Evolutionary conservation across 2,113 vertebrate species (phyloP), one percentile per base, ranked within the genome.

Genomic region (Terrapene triunguis): DNA sequence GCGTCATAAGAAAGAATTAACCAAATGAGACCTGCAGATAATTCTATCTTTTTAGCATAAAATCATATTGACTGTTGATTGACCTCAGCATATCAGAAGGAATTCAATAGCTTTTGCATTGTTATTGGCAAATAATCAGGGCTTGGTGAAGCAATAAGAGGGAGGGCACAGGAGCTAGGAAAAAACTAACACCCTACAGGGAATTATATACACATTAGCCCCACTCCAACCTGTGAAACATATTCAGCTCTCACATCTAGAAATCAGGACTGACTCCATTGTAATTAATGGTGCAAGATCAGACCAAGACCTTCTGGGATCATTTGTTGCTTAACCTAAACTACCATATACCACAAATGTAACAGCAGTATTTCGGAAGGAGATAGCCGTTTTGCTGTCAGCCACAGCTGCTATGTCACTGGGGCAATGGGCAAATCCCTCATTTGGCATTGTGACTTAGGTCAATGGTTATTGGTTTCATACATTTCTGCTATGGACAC

Each of bases 311-410:
- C 51, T 53, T 25, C 29, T 16, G 80, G 17, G n/a, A 62, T 8
- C 42, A 13, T 6, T 0, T 48, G 35, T 53, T 57, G 19, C 12
- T 93, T 89, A 69, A 84, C 50, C 48, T 17, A 91, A 42, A 54
- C 3, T 1, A 35, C 2, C 6, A 54, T 10, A 1, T 12, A 47
- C 8, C 27, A 1, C 1, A 89, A 92, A 6, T 0, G 0, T 51
- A 19, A 65, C 51, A 50, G 14, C 0, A 2, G 0, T 12, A 5
- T 62, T 86, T 84, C 86, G 32, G 42, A 89, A 85, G 82, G 42
- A 76, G 50, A 4, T 3, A 53, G 44, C 5, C 35, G 2, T 2
- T 82, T 9, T 8, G 44, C 90, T 86, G 51, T 55, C 10, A 92
- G 14, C 24, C 35, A 69, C 47, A 81, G 8, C 27, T 16, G 80